A percentile compares a stretch with the other conserved stretches of the same genome.
Conservation (phyloP, 2,888 invertebrate genomes). For the Polyommatus icarus region DNA sequence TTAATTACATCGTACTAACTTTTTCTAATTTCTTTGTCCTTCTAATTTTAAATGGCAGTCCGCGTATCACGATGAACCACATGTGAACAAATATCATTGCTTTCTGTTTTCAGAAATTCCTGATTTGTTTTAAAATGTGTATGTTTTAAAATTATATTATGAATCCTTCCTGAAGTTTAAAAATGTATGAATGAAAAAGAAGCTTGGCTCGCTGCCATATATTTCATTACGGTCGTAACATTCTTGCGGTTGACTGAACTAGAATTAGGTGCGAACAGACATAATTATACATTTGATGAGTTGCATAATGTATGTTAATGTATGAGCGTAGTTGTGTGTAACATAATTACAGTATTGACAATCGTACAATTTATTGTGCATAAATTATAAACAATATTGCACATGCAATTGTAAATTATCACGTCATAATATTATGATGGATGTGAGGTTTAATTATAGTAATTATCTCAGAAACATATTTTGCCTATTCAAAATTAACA, state of each 20-base stretch:
- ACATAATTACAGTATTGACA: conserved; percentile 12
- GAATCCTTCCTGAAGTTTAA: too few species aligned
- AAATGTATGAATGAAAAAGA: too few species aligned
- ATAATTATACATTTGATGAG: conserved; percentile 1
- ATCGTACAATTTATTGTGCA: conserved; percentile 6
- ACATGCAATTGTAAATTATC: conserved; percentile 7
- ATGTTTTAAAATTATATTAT: too few species aligned
- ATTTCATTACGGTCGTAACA: not conserved
- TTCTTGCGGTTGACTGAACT: not conserved
- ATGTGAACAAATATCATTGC: not conserved
- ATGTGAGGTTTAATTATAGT: not conserved
- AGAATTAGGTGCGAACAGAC: conserved; percentile 1
- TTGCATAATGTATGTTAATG: conserved; percentile 8
- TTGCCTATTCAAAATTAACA: not conserved
- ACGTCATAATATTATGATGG: not conserved
- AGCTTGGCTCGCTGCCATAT: not conserved
- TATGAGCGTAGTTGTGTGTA: not conserved
- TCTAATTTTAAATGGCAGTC: too few species aligned
- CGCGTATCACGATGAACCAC: too few species aligned
- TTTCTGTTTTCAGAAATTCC: too few species aligned
- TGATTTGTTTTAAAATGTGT: too few species aligned
- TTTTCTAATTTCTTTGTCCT: too few species aligned
- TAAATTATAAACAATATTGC: conserved; percentile 10
- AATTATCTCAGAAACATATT: not conserved
- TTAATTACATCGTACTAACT: too few species aligned